Conservation (phyloP, 2,797 vertebrate species). For the Lutjanus campechanus region DNA sequence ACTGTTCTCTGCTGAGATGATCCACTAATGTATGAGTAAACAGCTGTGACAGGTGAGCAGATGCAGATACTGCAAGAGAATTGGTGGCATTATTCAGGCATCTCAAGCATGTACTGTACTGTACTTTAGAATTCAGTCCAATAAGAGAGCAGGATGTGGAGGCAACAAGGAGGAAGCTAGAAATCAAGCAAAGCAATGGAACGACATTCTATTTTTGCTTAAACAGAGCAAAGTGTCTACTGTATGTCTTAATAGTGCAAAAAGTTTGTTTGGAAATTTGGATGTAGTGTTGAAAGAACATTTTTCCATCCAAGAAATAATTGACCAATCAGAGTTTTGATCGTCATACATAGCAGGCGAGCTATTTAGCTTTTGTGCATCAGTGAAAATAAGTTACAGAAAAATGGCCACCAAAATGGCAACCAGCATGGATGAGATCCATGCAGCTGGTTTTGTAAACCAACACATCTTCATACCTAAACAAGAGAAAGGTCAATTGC, state of each 20-base stretch:
- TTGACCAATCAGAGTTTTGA: not conserved
- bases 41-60: constrained; percentile 23
- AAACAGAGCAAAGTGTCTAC: not conserved
- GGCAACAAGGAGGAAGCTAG: not conserved
- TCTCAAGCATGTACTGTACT: not conserved
- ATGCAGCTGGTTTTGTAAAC: not conserved
- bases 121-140: not conserved
- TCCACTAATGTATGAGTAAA: constrained; percentile 12
- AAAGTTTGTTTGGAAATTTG: not conserved
- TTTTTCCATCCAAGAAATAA: not conserved
- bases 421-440: not conserved
- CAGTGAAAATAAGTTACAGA: not conserved
- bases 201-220: not conserved
- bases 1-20: constrained; percentile 19
- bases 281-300: not conserved
- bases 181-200: not conserved
- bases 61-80: constrained; percentile 13
- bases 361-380: not conserved
- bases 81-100: not conserved
- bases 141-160: not conserved
- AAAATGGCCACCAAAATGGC: too few relatives aligned
- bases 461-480: not conserved
- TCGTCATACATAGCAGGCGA: too few relatives aligned
- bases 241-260: not conserved
- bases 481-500: too few relatives aligned